Evolutionary conservation across 2,888 invertebrate genomes (phyloP).

Genomic region (Agrochola macilenta): DNA sequence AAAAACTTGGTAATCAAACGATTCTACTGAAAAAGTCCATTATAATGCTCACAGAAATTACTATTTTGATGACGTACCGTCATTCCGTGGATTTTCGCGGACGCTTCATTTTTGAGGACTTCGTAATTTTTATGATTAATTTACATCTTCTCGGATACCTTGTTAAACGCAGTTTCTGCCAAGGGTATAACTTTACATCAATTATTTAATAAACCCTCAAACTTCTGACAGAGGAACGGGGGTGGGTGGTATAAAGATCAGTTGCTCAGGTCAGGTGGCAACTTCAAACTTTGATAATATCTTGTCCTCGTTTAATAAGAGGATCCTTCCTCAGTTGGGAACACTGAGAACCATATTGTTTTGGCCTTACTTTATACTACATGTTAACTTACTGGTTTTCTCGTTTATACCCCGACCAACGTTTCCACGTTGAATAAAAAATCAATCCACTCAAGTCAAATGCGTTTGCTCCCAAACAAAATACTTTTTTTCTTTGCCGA

Average conservation of each 20-base stretch:
- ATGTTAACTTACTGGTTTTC: neutral
- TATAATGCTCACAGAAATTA: conserved; percentile 14
- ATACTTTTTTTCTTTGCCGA: conserved; percentile 43
- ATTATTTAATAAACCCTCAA: conserved; percentile 41
- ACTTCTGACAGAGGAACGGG: conserved; percentile 23
- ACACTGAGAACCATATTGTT: conserved; percentile 5
- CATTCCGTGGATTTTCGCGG: conserved; percentile 10
- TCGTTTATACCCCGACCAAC: conserved; percentile 2
- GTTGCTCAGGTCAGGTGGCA: conserved; percentile 48
- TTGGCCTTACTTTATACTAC: neutral
- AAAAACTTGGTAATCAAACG: conserved; percentile 11
- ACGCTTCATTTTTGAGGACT: conserved; percentile 20
- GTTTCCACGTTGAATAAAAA: conserved; percentile 36
- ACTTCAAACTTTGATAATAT: conserved; percentile 50
- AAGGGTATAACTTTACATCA: conserved; percentile 39
- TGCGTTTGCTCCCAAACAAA: conserved; percentile 31
- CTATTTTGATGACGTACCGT: conserved; percentile 14
- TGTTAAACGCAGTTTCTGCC: conserved; percentile 40
- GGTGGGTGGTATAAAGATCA: conserved; percentile 10
- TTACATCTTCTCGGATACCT: conserved; percentile 49
- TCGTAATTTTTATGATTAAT: conserved; percentile 53
- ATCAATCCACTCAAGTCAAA: conserved; percentile 29
- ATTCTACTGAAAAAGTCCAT: neutral
- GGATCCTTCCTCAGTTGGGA: conserved; percentile 16
- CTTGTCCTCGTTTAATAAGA: conserved; percentile 40